These are phyloP conservation scores for Malacosoma neustria DNA, from an alignment of 2,888 invertebrate species.

Conservation along the genomic window DNA sequence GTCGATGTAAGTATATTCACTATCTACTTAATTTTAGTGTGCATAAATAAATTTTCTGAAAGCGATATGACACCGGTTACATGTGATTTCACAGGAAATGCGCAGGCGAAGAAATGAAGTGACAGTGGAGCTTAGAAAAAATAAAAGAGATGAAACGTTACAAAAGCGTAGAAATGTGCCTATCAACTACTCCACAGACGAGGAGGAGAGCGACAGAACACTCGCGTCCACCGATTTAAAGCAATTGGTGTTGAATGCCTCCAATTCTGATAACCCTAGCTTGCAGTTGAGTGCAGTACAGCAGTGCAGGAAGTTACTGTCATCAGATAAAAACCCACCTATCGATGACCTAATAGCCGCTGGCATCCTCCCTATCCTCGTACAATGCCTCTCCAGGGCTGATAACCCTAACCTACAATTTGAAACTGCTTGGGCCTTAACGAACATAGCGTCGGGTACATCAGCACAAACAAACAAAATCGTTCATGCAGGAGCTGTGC, in stretches of 20 bases:
- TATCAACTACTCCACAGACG: constrained; percentile 85
- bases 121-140: constrained; percentile 97
- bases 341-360: constrained; percentile 96
- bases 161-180: constrained; percentile 98
- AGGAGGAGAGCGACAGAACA: constrained; percentile 83
- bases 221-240: constrained; percentile 83
- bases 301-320: constrained; percentile 94
- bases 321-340: constrained; percentile 98
- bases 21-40: constrained; percentile 5
- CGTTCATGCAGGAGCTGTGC: constrained; percentile 95
- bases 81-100: constrained; percentile 85
- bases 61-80: neutral
- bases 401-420: constrained; percentile 94
- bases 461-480: constrained; percentile 94
- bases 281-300: constrained; percentile 94
- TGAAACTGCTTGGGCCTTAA: constrained; percentile 98
- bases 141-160: constrained; percentile 97
- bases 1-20: constrained; percentile 88
- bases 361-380: constrained; percentile 96
- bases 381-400: constrained; percentile 89
- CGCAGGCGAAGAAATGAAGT: constrained; percentile 97
- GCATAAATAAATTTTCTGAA: neutral
- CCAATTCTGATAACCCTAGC: constrained; percentile 83
- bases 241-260: constrained; percentile 90
- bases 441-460: constrained; percentile 96